Evolutionary conservation across 1,140 invertebrate species (phyloP), one percentile per base, ranked within the genome.

Genomic region (Ceratosolen solmsi): DNA sequence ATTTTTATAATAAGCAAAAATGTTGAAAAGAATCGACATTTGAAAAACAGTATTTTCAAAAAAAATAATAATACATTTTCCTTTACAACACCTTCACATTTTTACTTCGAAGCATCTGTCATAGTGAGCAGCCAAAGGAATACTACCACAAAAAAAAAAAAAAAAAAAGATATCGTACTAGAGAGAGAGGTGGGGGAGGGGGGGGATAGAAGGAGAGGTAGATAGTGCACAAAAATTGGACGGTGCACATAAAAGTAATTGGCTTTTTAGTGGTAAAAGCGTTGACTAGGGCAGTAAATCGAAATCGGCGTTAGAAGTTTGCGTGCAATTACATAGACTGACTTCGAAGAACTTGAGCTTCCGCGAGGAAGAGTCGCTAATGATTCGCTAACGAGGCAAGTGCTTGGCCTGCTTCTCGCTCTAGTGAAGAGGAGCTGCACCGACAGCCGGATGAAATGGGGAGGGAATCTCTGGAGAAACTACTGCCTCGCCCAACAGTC

Each of bases 371-470:
- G 85, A 85, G 84, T 86, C 85, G 86, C 87, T 88, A 87, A 89
- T 89, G 88, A 88, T 88, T 87, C 86, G 85, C 86, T 89, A 89
- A 89, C 88, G 87, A 89, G 87, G 85, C 86, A 85, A 85, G 85
- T 85, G 85, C 86, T 84, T 84, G 83, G 81, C 85, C 82, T 84
- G 83, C 84, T 87, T 87, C 56, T 36, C 77, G 54, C 72, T 60
- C 73, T 8, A 25, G 9, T n/a, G 36, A 38, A 68, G 63, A 68
- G 36, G 38, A 38, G 74, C 20, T 54, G 9, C 20, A 22, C 33
- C 65, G 20, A 71, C 49, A 30, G 76, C 54, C 46, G 7, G 58
- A 79, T 20, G 49, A n/a, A 51, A 60, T 41, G 70, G 60, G 81
- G n/a, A 1, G 41, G 58, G 58, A 36, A 81, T 56, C 36, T 38